Evolutionary conservation across 2,888 invertebrate genomes (phyloP), one percentile per base, ranked within the genome.

Genomic region (Habroteleia sp.): DNA sequence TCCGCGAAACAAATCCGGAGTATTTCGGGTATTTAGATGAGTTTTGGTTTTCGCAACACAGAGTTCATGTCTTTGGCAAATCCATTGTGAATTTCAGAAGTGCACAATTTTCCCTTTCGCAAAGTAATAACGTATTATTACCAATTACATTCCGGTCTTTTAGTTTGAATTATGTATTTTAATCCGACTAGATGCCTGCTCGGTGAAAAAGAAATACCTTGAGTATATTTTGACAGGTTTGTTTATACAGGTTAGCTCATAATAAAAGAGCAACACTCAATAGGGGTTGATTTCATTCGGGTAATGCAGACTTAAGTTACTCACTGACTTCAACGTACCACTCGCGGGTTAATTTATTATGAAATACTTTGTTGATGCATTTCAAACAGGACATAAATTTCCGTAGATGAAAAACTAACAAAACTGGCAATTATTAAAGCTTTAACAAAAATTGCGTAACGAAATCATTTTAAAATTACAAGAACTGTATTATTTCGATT

Each of bases 161-260:
- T 25, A 25, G 7, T 25, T 1, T 6, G 7, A 25, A 25, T 20
- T 4, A 20, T 25, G 7, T 20, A 33, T 42, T n/a, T 41, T 52
- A 52, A 65, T 65, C 52, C 37, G 37, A 27, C 44, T 48, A 17
- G 54, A 25, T 48, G 29, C 41, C 27, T 35, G 39, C 23, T 20
- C 16, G 14, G 27, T 11, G 52, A 14, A 37, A 66, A 44, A 69
- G 42, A 60, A 60, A 60, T 20, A 44, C 69, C 20, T 35, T 10
- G 16, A 60, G 42, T 52, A 14, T 66, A 60, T 73, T 73, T 66
- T 74, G 54, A 62, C 74, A 68, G 74, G 62, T 74, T 62, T 74
- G 56, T 65, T 74, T 68, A 54, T 27, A 41, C 46, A 74, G 66
- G 62, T 54, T 62, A 20, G 14, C 23, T 27, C 39, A 17, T 56